phyloP scores from a whole-genome alignment of 2,888 invertebrate species.

The Ectemnius continuus region DNA sequence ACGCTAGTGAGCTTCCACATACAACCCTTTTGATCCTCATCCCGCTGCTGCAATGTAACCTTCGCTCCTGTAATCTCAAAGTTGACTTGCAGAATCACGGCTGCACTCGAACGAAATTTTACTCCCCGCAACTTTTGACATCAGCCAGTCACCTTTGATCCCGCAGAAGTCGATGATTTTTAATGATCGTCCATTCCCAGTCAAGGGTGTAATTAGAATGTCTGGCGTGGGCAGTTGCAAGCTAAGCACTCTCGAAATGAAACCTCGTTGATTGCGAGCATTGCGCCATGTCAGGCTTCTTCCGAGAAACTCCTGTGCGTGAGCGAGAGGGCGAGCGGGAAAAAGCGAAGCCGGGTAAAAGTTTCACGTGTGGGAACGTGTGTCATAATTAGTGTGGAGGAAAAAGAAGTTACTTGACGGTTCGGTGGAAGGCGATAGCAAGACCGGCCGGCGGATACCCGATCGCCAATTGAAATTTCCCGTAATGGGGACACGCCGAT shows the following conservation, averaged over 20 bases:
- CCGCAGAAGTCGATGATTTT: constrained; percentile 38
- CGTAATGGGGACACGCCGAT: constrained; percentile 39
- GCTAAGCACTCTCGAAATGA: constrained; percentile 63
- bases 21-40: neutral
- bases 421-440: constrained; percentile 40
- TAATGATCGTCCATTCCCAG: constrained; percentile 60
- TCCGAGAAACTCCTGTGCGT: constrained; percentile 14
- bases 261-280: constrained; percentile 48
- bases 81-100: no score
- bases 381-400: constrained; percentile 46
- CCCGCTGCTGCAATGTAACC: neutral
- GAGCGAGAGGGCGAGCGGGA: constrained; percentile 26
- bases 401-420: constrained; percentile 39
- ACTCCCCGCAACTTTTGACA: neutral
- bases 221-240: constrained; percentile 53
- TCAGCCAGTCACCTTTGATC: no score
- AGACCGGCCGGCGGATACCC: neutral
- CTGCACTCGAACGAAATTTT: neutral
- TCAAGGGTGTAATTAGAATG: constrained; percentile 67
- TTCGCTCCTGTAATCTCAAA: neutral
- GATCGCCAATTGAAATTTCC: constrained; percentile 44
- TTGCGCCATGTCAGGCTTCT: constrained; percentile 17
- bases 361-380: constrained; percentile 48
- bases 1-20: neutral
- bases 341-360: constrained; percentile 8